These are phyloP conservation scores for Caenorhabditis inopinata DNA, from an alignment of 1,140 invertebrate genomes.

Conservation along the genomic window DNA sequence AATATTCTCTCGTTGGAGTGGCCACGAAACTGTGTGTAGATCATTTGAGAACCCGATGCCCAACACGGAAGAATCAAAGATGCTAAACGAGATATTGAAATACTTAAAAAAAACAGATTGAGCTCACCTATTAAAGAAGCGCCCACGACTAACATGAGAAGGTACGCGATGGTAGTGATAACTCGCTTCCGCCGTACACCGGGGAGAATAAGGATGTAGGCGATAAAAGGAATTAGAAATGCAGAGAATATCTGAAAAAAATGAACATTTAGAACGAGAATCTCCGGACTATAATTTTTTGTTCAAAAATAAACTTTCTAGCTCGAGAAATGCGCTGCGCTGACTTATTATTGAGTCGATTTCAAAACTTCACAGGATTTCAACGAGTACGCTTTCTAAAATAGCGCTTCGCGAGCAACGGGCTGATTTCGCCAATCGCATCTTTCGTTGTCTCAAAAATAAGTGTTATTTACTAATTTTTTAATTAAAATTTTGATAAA, in stretches of 20 bases:
- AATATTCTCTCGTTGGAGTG: constrained; percentile 84
- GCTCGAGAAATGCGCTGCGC: no score
- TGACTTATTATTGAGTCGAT: no score
- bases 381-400: no score
- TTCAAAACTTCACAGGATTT: no score
- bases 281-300: no score
- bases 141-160: constrained; percentile 53
- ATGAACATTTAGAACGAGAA: no score
- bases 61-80: constrained; percentile 71
- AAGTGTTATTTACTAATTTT: no score
- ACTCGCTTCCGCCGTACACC: constrained; percentile 57
- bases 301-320: no score
- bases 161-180: constrained; percentile 49
- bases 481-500: no score
- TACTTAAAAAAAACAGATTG: not conserved
- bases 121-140: constrained; percentile 51
- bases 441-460: no score
- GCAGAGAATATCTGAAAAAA: constrained; percentile 52
- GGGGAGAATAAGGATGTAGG: constrained; percentile 55
- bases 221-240: constrained; percentile 55
- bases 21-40: constrained; percentile 84
- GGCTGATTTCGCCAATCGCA: no score
- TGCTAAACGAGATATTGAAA: constrained; percentile 20
- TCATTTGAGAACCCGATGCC: constrained; percentile 83
- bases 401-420: no score